Conservation (phyloP, 2,888 invertebrate species). For the Neuroscelio doddi region DNA sequence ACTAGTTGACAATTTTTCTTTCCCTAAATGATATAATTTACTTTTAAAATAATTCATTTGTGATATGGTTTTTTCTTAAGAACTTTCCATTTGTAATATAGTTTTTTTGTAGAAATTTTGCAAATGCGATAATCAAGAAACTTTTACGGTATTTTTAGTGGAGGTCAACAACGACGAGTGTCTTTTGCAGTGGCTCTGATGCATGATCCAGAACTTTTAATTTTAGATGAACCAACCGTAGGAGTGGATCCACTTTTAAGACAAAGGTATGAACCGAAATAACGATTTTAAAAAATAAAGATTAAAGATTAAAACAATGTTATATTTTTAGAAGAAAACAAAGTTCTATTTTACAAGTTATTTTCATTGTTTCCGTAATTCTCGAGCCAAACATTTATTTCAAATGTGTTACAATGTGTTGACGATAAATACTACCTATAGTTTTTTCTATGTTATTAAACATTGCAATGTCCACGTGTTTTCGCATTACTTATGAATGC, state of each 20-base stretch:
- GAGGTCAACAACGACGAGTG: constrained; percentile 92
- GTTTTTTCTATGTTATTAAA: background rate
- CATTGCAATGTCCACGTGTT: background rate
- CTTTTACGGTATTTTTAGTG: too few species aligned
- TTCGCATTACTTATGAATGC: background rate
- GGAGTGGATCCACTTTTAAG: constrained; percentile 92
- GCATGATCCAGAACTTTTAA: constrained; percentile 93
- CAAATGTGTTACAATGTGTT: background rate
- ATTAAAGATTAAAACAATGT: too few species aligned
- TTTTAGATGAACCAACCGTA: constrained; percentile 94
- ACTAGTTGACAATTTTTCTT: too few species aligned
- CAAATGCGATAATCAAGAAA: too few species aligned
- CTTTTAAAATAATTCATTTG: too few species aligned
- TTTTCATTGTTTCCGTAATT: too few species aligned
- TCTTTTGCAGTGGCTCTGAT: constrained; percentile 94
- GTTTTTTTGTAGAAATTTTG: constrained; percentile 48
- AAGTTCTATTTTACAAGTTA: constrained; percentile 1
- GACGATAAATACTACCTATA: too few species aligned
- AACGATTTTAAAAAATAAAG: constrained; percentile 25
- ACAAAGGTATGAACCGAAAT: constrained; percentile 75
- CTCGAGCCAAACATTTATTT: too few species aligned
- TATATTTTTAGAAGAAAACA: background rate
- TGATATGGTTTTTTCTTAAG: too few species aligned
- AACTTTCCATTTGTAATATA: too few species aligned
- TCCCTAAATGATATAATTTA: too few species aligned